Evolutionary conservation across 2,797 vertebrate species (phyloP).

Genomic region (Myotis daubentonii): DNA sequence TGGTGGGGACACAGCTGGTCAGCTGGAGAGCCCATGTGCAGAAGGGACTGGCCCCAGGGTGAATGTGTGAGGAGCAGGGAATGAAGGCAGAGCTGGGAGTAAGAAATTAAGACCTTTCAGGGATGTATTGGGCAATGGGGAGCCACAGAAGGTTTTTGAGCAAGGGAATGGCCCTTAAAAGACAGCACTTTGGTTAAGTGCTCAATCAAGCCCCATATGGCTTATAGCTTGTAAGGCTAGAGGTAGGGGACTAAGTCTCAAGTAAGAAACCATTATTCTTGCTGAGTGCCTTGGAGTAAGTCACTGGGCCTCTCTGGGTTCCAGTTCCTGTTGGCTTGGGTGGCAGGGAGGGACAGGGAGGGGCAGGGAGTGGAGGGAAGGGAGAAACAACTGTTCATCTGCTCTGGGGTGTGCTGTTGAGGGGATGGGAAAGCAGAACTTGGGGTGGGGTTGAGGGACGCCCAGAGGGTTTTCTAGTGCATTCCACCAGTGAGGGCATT

Average conservation of each 20-base stretch:
- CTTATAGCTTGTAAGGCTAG: neutral
- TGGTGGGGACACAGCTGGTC: neutral
- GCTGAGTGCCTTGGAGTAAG: neutral
- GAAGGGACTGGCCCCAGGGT: neutral
- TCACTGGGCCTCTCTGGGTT: neutral
- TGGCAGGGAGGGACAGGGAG: neutral
- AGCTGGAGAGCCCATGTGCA: neutral
- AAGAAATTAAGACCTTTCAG: neutral
- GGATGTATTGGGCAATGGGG: neutral
- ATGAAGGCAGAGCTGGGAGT: neutral
- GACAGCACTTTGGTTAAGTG: neutral
- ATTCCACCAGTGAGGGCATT: neutral
- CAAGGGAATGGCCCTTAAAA: neutral
- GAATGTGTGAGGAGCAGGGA: neutral
- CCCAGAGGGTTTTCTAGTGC: neutral
- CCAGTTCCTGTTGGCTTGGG: constrained; percentile 27
- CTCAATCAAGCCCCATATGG: neutral
- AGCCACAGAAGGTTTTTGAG: neutral
- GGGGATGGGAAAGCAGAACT: constrained; percentile 64
- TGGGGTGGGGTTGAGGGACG: neutral
- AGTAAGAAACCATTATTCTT: neutral
- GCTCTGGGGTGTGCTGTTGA: neutral
- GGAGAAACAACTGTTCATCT: constrained; percentile 10
- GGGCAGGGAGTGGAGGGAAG: neutral
- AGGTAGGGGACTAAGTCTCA: neutral